Evolutionary conservation across 2,888 invertebrate species (phyloP), one percentile per base, ranked within the genome.

Genomic region (Drosophila antonietae): DNA sequence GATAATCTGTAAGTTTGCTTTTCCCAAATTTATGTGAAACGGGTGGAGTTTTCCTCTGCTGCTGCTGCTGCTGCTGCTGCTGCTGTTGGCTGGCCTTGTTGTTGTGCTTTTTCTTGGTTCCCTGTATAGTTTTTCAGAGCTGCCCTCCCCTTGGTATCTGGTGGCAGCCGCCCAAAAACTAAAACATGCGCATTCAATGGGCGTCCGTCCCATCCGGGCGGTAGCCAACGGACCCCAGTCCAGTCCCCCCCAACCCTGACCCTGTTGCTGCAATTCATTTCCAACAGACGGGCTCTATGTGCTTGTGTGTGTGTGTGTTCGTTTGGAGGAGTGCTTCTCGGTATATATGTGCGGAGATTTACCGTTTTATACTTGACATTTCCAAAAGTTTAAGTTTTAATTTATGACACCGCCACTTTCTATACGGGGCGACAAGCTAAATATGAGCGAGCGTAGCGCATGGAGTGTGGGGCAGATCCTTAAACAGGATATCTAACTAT

Each of bases 381-480:
- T 92, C 90, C 92, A 91, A 92, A 92, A 92, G 92, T 92, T 92
- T 92, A 92, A 92, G 92, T 92, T 92, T 92, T 92, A 92, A 92
- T 92, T 92, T 92, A 92, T 92, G 92, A 92, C 92, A 92, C 91
- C 90, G 90, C 90, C 89, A 73, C 90, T 91, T 90, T 91, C 91
- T 92, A 90, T 91, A 87, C 90, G 72, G 35, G 66, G 68, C 86
- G 86, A 89, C 85, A 87, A 88, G 80, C 90, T 84, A 88, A 90
- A 90, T 90, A 89, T 88, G 88, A 90, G 77, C 85, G 74, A 78
- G 41, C 7, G 7, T 12, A 47, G 15, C 0, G 10, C 28, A 2
- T 52, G 37, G 6, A 7, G 9, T 43, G 15, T 1, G 14, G 59
- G 53, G 7, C 35, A 47, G 44, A 52, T 83, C 83, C 88, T 83